Conservation (phyloP, 2,888 invertebrate genomes). For the Ferrisia virgata region DNA sequence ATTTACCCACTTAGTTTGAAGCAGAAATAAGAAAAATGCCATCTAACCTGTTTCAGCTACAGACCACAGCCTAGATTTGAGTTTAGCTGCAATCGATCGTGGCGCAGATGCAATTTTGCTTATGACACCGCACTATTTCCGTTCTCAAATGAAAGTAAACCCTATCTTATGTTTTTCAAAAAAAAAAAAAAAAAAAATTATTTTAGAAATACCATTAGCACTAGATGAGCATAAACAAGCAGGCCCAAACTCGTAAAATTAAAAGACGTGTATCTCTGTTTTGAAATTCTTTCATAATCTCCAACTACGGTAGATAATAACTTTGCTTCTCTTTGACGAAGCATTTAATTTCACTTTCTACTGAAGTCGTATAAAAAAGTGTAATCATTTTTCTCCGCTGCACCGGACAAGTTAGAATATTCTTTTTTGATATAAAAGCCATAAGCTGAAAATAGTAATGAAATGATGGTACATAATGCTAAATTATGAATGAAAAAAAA, state of each 20-base stretch:
- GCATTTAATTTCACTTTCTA: background rate
- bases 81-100: slow-evolving; percentile 55
- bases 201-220: too few species aligned
- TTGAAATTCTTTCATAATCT: background rate
- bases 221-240: background rate
- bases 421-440: background rate
- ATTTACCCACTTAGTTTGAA: too few species aligned
- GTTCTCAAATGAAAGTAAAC: slow-evolving; percentile 55
- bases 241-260: background rate
- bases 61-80: slow-evolving; percentile 54
- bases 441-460: background rate
- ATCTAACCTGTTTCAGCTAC: background rate
- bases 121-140: slow-evolving; percentile 59
- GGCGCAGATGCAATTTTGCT: slow-evolving; percentile 59
- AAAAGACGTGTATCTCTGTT: background rate
- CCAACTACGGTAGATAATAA: background rate
- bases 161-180: background rate
- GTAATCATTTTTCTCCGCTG: background rate
- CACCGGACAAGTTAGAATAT: background rate
- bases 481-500: background rate
- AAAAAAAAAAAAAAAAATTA: too few species aligned
- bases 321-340: background rate
- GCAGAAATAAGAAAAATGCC: too few species aligned
- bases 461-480: background rate
- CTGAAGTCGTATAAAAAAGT: background rate